These are phyloP conservation scores for Talpa occidentalis DNA, from an alignment of 2,113 vertebrate genomes.

Conservation along the genomic window DNA sequence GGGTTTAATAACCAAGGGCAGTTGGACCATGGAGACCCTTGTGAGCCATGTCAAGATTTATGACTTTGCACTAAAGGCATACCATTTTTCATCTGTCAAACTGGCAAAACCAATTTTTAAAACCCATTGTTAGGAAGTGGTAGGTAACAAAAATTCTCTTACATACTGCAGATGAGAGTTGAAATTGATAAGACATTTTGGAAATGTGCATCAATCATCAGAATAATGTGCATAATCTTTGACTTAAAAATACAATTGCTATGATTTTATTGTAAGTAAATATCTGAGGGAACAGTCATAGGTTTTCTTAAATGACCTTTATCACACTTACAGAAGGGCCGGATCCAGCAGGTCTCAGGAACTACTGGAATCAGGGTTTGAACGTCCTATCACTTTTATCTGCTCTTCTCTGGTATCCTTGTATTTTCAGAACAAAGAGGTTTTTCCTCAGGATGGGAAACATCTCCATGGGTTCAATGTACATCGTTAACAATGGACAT, in stretches of 20 bases:
- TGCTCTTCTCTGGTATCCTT: not conserved
- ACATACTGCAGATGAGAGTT: not conserved
- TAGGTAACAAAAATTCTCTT: not conserved
- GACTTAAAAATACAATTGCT: not conserved
- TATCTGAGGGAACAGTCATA: not conserved
- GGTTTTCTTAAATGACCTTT: not conserved
- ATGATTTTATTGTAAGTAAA: not conserved
- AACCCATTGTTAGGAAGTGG: not conserved
- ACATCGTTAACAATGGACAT: not conserved
- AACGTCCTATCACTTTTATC: not conserved
- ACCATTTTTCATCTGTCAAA: not conserved
- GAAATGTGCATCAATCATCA: not conserved
- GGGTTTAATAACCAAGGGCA: not conserved
- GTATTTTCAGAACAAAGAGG: not conserved
- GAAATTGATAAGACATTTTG: not conserved
- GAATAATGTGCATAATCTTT: not conserved
- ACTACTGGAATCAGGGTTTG: not conserved
- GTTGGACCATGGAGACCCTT: not conserved
- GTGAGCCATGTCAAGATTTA: not conserved
- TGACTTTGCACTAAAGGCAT: not conserved
- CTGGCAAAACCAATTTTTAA: not conserved
- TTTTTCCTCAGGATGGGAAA: not conserved
- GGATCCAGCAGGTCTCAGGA: fast-evolving
- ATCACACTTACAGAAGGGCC: not conserved
- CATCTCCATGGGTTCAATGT: not conserved